Evolutionary conservation across 2,113 vertebrate species (phyloP).

Genomic region (Labrus mixtus): DNA sequence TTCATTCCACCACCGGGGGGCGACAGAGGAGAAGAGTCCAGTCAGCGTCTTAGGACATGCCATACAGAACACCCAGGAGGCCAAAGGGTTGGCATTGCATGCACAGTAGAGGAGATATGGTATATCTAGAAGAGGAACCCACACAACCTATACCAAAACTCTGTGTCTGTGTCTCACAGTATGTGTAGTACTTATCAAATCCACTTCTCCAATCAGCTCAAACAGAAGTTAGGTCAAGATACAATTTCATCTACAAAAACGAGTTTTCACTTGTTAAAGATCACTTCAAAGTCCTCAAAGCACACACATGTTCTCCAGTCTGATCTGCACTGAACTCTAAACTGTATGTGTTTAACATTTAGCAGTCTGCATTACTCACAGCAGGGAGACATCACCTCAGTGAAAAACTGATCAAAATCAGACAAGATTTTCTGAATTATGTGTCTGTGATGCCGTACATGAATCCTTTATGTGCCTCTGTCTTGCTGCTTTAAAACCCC

Average conservation of each 20-base stretch:
- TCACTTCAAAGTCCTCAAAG: background rate
- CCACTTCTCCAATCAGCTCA: background rate
- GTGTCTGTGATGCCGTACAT: conserved; percentile 34
- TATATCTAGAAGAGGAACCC: conserved; percentile 1
- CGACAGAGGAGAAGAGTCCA: too few relatives aligned
- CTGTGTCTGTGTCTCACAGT: conserved; percentile 8
- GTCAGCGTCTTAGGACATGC: too few relatives aligned
- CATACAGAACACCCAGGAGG: background rate
- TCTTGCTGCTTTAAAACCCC: conserved; percentile 47
- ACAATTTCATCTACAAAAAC: conserved; percentile 1
- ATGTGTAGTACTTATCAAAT: conserved; percentile 2
- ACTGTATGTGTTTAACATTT: conserved; percentile 15
- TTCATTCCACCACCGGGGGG: too few relatives aligned
- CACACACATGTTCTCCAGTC: background rate
- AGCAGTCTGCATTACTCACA: conserved; percentile 25
- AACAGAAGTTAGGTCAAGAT: conserved; percentile 6
- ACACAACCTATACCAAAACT: background rate
- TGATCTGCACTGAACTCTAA: conserved; percentile 5
- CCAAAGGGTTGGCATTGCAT: conserved; percentile 9
- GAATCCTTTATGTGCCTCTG: conserved; percentile 51
- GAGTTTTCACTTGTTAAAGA: conserved; percentile 11
- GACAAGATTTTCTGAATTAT: conserved; percentile 35
- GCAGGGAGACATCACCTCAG: conserved; percentile 11
- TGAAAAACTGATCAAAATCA: conserved; percentile 44
- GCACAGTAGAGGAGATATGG: conserved; percentile 1